These are phyloP conservation scores for Ifrita kowaldi DNA, from an alignment of 2,113 vertebrate genomes.

Conservation along the genomic window DNA sequence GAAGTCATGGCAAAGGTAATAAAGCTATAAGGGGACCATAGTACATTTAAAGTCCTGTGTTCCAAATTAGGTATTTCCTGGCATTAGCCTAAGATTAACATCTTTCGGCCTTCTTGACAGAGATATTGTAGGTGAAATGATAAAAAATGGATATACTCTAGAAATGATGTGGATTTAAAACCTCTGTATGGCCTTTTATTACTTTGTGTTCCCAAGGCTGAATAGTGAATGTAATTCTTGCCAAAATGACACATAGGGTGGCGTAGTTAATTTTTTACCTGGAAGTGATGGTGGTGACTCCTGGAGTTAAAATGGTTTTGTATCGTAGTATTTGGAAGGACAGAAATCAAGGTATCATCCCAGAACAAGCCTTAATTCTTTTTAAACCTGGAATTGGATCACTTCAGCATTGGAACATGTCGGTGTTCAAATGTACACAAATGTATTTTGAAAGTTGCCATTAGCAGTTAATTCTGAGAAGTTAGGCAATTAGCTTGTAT, in stretches of 20 bases:
- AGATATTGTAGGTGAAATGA: background rate
- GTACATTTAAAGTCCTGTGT: background rate
- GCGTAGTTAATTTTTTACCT: background rate
- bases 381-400: background rate
- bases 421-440: background rate
- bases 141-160: background rate
- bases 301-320: background rate
- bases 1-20: slow-evolving; percentile 98
- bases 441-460: background rate
- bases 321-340: background rate
- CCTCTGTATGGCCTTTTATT: background rate
- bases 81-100: background rate
- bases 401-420: background rate
- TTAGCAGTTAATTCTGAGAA: background rate
- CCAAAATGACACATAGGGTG: background rate
- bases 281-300: background rate
- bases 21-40: background rate
- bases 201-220: background rate
- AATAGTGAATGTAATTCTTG: background rate
- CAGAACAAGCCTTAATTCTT: background rate
- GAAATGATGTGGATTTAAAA: background rate
- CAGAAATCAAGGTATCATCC: background rate
- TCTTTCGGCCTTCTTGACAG: background rate
- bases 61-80: background rate
- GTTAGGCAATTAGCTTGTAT: background rate